Conservation (phyloP, 2,113 vertebrate species). For the Parus major region DNA sequence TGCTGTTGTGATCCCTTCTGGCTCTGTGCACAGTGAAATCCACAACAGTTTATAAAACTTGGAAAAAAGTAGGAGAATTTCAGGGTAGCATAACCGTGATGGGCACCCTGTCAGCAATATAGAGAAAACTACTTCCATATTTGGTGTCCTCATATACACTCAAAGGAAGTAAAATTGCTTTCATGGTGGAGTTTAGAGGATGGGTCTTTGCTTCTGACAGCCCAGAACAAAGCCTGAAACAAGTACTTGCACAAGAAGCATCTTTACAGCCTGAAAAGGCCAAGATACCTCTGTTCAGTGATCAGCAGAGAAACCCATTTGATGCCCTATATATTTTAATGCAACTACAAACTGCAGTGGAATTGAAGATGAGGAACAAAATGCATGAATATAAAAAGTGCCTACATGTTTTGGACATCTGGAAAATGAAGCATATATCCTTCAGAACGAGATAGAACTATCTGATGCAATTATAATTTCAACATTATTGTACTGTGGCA, state of each 20-base stretch:
- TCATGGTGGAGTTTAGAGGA: not conserved
- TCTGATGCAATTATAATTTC: slow-evolving; percentile 30
- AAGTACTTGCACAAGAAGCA: not conserved
- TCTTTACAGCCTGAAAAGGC: not conserved
- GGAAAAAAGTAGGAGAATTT: not conserved
- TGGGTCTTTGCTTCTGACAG: not conserved
- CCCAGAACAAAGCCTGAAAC: not conserved
- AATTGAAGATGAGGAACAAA: not conserved
- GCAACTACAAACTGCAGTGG: not conserved
- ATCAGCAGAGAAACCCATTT: not conserved
- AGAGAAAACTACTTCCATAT: not conserved
- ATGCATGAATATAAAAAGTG: not conserved
- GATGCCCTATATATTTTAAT: not conserved
- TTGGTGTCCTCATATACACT: not conserved
- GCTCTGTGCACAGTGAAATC: not conserved
- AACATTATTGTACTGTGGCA: not conserved
- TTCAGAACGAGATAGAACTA: not conserved
- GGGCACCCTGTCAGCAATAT: not conserved
- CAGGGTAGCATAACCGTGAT: not conserved
- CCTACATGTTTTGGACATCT: not conserved
- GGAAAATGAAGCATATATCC: not conserved
- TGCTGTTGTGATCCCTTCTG: not conserved
- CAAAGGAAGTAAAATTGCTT: not conserved
- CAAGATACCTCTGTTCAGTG: not conserved
- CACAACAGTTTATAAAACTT: not conserved